phyloP scores from a whole-genome alignment of 2,113 vertebrate species.

The Hydrochoerus hydrochaeris region DNA sequence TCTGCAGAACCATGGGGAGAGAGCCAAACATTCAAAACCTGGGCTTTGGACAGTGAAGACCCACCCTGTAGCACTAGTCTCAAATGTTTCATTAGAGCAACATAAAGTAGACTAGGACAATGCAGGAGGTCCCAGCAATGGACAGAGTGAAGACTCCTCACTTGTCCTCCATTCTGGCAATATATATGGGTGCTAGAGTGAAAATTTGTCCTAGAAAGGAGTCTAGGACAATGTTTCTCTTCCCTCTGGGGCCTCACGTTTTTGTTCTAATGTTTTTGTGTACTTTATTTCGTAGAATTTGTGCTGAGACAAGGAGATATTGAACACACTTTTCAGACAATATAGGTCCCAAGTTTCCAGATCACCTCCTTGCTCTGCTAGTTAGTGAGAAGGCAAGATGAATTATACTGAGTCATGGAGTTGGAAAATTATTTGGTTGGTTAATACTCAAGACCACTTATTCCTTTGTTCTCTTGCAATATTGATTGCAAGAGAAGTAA shows the following conservation, averaged over 20 bases:
- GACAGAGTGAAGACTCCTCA: background rate
- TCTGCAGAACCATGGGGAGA: background rate
- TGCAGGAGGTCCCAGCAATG: background rate
- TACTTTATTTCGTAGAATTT: background rate
- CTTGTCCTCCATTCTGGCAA: background rate
- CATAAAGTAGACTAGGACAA: background rate
- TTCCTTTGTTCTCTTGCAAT: background rate
- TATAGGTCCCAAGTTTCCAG: background rate
- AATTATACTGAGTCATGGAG: background rate
- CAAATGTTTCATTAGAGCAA: background rate
- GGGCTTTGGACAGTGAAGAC: background rate
- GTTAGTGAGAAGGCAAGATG: background rate
- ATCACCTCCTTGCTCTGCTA: background rate
- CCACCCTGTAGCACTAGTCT: background rate
- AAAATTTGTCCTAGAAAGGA: background rate
- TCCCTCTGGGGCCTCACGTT: background rate
- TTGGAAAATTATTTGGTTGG: background rate
- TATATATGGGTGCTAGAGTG: background rate
- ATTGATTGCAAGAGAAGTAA: background rate
- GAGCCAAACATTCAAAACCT: background rate
- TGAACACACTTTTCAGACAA: background rate
- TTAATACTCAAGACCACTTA: background rate
- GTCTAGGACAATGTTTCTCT: background rate
- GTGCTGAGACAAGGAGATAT: background rate
- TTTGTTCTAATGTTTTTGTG: background rate